phyloP scores from a whole-genome alignment of 2,888 invertebrate genomes.

The Drosophila maculinotata region DNA sequence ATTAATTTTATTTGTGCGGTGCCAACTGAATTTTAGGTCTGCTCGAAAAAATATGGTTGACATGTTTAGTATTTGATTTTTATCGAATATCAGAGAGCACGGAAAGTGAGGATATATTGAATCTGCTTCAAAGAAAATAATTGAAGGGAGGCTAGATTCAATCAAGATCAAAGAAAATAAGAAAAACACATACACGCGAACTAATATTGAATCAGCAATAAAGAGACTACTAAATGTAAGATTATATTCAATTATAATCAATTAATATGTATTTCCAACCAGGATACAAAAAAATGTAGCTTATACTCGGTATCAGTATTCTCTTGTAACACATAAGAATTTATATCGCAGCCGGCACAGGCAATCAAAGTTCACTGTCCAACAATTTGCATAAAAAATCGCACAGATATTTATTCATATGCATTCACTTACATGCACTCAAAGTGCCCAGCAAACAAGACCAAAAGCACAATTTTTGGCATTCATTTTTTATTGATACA shows the following conservation, averaged over 20 bases:
- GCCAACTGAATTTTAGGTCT: background rate
- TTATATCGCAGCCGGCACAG: constrained; percentile 8
- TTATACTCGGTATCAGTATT: background rate
- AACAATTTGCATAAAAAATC: constrained; percentile 54
- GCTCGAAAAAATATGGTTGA: background rate
- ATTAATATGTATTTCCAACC: too few species aligned
- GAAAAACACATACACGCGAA: too few species aligned
- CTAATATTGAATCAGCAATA: background rate
- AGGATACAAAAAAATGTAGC: background rate
- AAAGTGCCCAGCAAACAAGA: constrained; percentile 28
- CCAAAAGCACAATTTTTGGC: constrained; percentile 25
- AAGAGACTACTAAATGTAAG: background rate
- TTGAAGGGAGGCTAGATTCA: too few species aligned
- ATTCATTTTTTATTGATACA: constrained; percentile 65
- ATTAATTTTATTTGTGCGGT: constrained; percentile 52
- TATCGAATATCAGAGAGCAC: constrained; percentile 1
- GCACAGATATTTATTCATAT: constrained; percentile 71
- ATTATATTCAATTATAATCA: too few species aligned
- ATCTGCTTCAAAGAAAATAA: too few species aligned
- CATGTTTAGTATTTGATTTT: constrained; percentile 46
- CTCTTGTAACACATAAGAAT: background rate
- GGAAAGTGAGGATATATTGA: background rate
- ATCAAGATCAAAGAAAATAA: background rate
- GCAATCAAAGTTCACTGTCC: constrained; percentile 37
- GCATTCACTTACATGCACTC: constrained; percentile 66